Evolutionary conservation across 2,113 vertebrate genomes (phyloP).

Genomic region (Entomyzon cyanotis): DNA sequence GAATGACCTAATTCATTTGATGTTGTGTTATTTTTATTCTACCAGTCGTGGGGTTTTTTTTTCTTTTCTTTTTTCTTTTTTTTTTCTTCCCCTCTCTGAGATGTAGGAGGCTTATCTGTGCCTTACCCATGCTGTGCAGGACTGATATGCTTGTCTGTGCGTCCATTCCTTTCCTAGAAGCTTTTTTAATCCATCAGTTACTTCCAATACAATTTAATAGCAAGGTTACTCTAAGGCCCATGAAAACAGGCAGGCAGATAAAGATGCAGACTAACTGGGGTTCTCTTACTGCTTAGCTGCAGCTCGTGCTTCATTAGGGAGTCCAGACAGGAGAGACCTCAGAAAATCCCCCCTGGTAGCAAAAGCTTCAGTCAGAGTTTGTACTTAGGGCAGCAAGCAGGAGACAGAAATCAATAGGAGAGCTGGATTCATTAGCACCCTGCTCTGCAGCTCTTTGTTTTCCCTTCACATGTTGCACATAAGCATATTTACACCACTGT

Average conservation of each 20-base stretch:
- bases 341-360: background rate
- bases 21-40: background rate
- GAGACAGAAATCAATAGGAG: background rate
- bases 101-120: background rate
- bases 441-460: background rate
- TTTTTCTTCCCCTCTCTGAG: background rate
- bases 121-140: background rate
- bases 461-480: background rate
- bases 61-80: no score
- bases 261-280: background rate
- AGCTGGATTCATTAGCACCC: background rate
- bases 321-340: background rate
- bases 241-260: background rate
- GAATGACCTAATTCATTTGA: background rate
- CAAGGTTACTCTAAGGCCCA: background rate
- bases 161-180: background rate
- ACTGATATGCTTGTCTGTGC: background rate
- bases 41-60: background rate
- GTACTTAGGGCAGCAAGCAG: background rate
- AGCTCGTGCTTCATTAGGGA: background rate
- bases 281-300: background rate
- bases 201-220: background rate
- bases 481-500: background rate
- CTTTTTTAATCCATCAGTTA: background rate
- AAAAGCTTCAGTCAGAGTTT: background rate